Evolutionary conservation across 2,888 invertebrate species (phyloP).

Genomic region (Troides aeacus): DNA sequence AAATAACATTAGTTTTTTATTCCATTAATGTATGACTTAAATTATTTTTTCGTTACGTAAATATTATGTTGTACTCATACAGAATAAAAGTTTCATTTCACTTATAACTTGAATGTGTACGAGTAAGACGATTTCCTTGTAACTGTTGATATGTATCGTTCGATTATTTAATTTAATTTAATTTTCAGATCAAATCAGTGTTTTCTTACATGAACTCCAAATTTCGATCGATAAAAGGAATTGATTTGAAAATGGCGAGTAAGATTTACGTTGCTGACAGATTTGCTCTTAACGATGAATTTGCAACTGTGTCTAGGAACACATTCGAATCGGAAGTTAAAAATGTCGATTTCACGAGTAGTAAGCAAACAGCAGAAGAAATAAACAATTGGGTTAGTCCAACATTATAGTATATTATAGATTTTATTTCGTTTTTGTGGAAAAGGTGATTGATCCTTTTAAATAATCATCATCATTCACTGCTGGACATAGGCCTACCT

Average conservation of each 20-base stretch:
- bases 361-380: conserved; percentile 59
- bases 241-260: conserved; percentile 83
- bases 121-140: too few relatives aligned
- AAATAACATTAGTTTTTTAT: too few relatives aligned
- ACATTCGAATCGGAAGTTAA: conserved; percentile 81
- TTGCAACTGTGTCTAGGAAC: conserved; percentile 46
- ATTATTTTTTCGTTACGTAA: neutral
- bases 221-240: conserved; percentile 58
- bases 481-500: too few relatives aligned
- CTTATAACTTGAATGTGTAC: too few relatives aligned
- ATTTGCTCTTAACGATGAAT: conserved; percentile 75
- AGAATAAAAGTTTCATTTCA: too few relatives aligned
- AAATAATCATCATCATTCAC: too few relatives aligned
- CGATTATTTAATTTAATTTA: neutral
- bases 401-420: neutral
- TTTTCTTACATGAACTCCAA: conserved; percentile 45
- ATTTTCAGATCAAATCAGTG: conserved; percentile 54
- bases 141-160: neutral
- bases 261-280: conserved; percentile 81
- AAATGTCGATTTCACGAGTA: conserved; percentile 79
- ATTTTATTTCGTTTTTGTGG: neutral
- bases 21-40: too few relatives aligned
- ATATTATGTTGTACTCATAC: neutral
- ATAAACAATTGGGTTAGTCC: conserved; percentile 87
- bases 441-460: neutral